These are phyloP conservation scores for Tipula confusa DNA, from an alignment of 2,888 invertebrate genomes.

Conservation along the genomic window DNA sequence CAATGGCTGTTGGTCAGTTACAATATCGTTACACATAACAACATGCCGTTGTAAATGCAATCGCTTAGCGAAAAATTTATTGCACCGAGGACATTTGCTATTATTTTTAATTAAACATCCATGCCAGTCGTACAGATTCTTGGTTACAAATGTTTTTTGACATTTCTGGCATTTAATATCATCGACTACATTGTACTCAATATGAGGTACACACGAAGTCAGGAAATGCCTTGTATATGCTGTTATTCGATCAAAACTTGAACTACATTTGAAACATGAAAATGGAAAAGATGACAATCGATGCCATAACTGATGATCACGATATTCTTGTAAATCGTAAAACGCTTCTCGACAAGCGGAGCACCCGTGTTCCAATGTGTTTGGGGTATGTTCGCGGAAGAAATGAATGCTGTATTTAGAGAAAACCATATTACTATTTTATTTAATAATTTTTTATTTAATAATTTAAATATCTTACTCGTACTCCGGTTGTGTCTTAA, in stretches of 20 bases:
- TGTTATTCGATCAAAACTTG: slow-evolving; percentile 42
- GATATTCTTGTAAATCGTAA: slow-evolving; percentile 44
- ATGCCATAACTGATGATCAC: slow-evolving; percentile 51
- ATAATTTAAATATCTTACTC: slow-evolving; percentile 13
- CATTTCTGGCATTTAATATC: slow-evolving; percentile 43
- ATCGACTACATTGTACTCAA: background rate
- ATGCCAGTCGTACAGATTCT: slow-evolving; percentile 48
- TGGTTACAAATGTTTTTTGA: slow-evolving; percentile 44
- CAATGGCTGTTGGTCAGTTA: background rate
- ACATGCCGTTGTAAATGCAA: slow-evolving; percentile 35
- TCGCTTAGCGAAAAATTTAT: slow-evolving; percentile 36
- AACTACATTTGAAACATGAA: slow-evolving; percentile 50
- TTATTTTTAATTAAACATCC: slow-evolving; percentile 43
- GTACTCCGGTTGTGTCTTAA: background rate
- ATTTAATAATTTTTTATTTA: background rate
- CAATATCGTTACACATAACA: slow-evolving; percentile 33
- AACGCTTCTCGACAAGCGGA: slow-evolving; percentile 53
- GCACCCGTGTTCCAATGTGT: slow-evolving; percentile 48
- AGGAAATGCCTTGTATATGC: slow-evolving; percentile 41
- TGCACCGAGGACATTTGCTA: slow-evolving; percentile 46
- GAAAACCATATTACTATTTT: too few relatives aligned
- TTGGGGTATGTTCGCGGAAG: slow-evolving; percentile 41
- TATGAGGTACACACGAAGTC: background rate
- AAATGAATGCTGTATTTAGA: background rate
- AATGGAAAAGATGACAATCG: slow-evolving; percentile 48